Evolutionary conservation across 2,113 vertebrate genomes (phyloP).

Genomic region (Elgaria multicarinata): DNA sequence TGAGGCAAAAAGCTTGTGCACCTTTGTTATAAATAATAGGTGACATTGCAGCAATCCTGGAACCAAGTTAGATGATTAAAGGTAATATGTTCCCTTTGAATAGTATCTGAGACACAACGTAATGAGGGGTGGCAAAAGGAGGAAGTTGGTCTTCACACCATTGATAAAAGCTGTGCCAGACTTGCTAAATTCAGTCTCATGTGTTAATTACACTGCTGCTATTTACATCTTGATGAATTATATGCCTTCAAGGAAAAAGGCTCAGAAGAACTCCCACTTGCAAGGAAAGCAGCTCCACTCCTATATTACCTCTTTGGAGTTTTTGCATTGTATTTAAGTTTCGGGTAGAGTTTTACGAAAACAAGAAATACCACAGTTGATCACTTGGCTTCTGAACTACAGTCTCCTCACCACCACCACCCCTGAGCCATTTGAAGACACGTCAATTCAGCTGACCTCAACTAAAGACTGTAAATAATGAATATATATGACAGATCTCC

Average conservation of each 20-base stretch:
- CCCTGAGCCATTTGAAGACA: slow-evolving; percentile 7
- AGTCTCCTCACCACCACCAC: too few species aligned
- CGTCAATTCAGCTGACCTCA: slow-evolving; percentile 30
- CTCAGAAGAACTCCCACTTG: slow-evolving; percentile 10
- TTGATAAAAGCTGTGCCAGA: neutral
- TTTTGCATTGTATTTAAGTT: slow-evolving; percentile 49
- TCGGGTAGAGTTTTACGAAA: slow-evolving; percentile 54
- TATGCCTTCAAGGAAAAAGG: slow-evolving; percentile 32
- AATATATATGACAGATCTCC: neutral
- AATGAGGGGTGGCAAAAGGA: neutral
- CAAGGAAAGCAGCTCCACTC: slow-evolving; percentile 47
- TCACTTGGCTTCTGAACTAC: slow-evolving; percentile 25
- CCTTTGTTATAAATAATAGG: neutral
- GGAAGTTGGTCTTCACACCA: neutral
- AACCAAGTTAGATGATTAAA: slow-evolving; percentile 42
- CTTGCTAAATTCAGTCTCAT: slow-evolving; percentile 19
- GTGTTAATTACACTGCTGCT: slow-evolving; percentile 44
- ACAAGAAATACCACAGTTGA: slow-evolving; percentile 35
- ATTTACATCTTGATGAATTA: slow-evolving; percentile 53
- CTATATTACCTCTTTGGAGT: slow-evolving; percentile 13
- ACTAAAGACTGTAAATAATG: slow-evolving; percentile 16
- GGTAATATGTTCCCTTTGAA: slow-evolving; percentile 43
- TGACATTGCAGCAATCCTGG: neutral
- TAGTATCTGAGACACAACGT: neutral
- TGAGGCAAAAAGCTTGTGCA: too few species aligned